These are phyloP conservation scores for Galago senegalensis DNA, from an alignment of 2,797 vertebrate genomes.

Conservation along the genomic window DNA sequence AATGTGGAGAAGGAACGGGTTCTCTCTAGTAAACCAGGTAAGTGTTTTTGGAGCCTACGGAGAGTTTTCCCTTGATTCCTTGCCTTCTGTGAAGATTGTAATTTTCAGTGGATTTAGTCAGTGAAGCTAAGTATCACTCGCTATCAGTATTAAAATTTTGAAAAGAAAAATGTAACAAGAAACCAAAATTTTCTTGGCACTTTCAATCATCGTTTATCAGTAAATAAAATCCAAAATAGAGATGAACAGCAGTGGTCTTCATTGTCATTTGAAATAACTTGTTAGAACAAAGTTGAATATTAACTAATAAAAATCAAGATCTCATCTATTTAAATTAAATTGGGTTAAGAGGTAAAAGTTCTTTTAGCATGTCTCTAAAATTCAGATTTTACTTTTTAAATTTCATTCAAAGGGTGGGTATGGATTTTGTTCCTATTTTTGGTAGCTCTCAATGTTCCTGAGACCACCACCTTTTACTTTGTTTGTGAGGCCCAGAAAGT, in stretches of 20 bases:
- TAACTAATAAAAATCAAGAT: conserved; percentile 9
- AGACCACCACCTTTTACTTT: conserved; percentile 15
- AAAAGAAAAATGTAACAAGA: conserved; percentile 26
- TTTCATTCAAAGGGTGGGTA: neutral
- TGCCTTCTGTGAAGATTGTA: neutral
- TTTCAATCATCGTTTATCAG: conserved; percentile 25
- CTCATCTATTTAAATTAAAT: conserved; percentile 47
- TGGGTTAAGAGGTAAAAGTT: conserved; percentile 16
- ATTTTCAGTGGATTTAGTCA: conserved; percentile 45
- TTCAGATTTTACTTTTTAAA: conserved; percentile 60
- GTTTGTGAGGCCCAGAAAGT: conserved; percentile 5
- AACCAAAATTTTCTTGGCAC: conserved; percentile 23
- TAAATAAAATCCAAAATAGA: conserved; percentile 58
- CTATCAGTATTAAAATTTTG: conserved; percentile 26
- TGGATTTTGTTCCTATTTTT: neutral
- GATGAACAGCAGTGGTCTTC: neutral
- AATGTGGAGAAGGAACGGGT: conserved; percentile 99
- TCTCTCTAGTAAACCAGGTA: conserved; percentile 98
- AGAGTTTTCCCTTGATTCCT: conserved; percentile 45
- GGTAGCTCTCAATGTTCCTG: neutral
- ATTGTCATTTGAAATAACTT: conserved; percentile 24
- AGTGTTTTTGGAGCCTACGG: conserved; percentile 62
- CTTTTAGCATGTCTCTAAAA: conserved; percentile 42
- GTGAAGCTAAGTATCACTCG: neutral
- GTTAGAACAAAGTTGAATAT: conserved; percentile 22